Percentiles rank a stretch among this genome's conserved stretches.
Conservation (phyloP, 1,140 invertebrate species). For the Drosophila oshimai region DNA sequence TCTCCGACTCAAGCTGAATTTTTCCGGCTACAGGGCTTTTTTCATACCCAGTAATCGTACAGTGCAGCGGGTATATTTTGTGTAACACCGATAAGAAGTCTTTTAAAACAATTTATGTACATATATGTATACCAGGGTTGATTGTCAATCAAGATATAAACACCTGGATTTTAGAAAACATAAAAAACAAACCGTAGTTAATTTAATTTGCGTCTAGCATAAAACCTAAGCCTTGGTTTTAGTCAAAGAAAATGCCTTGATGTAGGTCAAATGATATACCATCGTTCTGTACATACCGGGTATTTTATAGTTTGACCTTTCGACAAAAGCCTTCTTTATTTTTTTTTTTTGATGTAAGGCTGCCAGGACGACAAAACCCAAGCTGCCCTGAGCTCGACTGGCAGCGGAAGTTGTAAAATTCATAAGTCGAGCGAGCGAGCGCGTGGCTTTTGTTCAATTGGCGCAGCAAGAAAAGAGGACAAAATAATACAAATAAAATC, state of each 20-base stretch:
- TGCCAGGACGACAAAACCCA: constrained; percentile 46
- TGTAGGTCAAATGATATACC: too few species aligned
- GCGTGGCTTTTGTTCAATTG: constrained; percentile 72
- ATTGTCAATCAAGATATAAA: neutral
- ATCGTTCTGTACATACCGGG: neutral
- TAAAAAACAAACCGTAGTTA: too few species aligned
- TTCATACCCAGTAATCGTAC: neutral
- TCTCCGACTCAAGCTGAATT: constrained; percentile 51
- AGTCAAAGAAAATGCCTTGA: too few species aligned
- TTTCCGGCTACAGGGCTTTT: neutral
- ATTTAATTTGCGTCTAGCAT: too few species aligned
- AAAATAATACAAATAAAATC: constrained; percentile 13
- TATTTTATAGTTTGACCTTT: neutral
- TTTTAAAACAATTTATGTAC: too few species aligned
- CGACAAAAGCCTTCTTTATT: neutral
- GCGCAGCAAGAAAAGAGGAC: constrained; percentile 45
- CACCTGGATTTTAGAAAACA: too few species aligned
- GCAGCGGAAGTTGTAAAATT: constrained; percentile 77
- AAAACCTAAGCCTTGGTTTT: too few species aligned
- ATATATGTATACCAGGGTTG: too few species aligned
- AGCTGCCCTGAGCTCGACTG: constrained; percentile 51
- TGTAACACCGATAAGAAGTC: too few species aligned
- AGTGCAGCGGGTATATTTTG: neutral
- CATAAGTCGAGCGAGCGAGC: constrained; percentile 63
- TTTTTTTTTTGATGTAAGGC: constrained; percentile 1